Conservation (phyloP, 2,113 vertebrate genomes). For the Hassar affinis region DNA sequence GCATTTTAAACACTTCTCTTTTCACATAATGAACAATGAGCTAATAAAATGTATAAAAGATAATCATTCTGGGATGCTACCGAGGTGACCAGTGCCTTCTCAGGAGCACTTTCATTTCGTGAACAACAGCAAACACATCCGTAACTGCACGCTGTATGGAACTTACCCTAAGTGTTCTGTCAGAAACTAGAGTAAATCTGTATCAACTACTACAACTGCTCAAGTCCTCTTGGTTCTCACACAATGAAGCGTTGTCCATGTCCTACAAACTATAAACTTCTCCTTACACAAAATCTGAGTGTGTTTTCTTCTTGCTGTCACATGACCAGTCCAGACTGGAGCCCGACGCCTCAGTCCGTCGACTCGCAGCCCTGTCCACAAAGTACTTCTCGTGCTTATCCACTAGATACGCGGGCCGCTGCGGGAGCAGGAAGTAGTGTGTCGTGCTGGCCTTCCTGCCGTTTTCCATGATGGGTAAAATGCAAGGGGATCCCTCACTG, state of each 20-base stretch:
- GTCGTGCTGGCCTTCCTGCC: conserved; percentile 89
- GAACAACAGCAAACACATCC: conserved; percentile 57
- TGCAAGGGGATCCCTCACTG: conserved; percentile 91
- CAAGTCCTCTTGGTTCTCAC: conserved; percentile 51
- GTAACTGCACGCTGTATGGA: conserved; percentile 69
- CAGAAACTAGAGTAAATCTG: conserved; percentile 59
- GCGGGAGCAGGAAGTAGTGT: conserved; percentile 91
- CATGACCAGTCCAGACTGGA: conserved; percentile 65
- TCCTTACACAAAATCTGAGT: conserved; percentile 65
- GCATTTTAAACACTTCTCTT: conserved; percentile 59
- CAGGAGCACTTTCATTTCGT: conserved; percentile 46
- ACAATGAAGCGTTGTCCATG: conserved; percentile 42
- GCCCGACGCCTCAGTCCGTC: conserved; percentile 51
- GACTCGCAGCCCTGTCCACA: conserved; percentile 56
- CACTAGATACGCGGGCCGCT: conserved; percentile 80
- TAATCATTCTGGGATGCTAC: conserved; percentile 58
- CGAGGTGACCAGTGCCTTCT: conserved; percentile 52
- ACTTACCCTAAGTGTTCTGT: conserved; percentile 57
- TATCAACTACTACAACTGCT: conserved; percentile 33
- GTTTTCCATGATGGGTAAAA: conserved; percentile 90
- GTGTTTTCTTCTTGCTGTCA: conserved; percentile 57
- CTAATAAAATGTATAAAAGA: conserved; percentile 65
- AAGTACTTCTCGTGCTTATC: conserved; percentile 81
- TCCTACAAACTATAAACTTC: not conserved
- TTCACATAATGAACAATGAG: conserved; percentile 48